These are phyloP conservation scores for Guaruba guarouba DNA, from an alignment of 2,113 vertebrate genomes.

Conservation along the genomic window DNA sequence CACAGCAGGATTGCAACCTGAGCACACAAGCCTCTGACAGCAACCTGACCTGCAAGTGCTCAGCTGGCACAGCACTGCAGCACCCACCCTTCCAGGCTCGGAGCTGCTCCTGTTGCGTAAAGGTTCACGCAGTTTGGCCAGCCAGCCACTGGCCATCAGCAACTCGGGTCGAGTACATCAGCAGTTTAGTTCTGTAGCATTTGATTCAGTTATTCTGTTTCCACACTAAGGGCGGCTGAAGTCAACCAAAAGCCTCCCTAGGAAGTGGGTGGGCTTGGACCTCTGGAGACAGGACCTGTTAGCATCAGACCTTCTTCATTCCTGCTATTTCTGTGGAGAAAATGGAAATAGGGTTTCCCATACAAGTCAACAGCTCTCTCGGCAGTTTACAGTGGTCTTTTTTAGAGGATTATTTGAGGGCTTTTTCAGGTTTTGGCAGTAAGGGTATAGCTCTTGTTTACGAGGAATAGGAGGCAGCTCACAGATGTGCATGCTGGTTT, in stretches of 20 bases:
- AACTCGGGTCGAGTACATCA: not conserved
- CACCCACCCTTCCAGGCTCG: not conserved
- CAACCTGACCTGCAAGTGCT: not conserved
- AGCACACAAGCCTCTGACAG: not conserved
- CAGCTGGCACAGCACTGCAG: not conserved
- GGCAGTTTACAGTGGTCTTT: not conserved
- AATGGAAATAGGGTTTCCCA: not conserved
- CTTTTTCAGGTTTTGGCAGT: not conserved
- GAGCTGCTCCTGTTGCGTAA: not conserved
- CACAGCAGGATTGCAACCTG: accelerated
- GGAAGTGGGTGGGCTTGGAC: not conserved
- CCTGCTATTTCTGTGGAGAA: not conserved
- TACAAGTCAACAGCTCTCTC: not conserved
- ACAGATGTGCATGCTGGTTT: not conserved
- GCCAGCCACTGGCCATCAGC: not conserved
- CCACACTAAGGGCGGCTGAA: not conserved
- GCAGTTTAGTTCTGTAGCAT: not conserved
- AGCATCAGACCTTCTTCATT: not conserved
- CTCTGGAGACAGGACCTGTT: accelerated
- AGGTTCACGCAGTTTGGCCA: not conserved
- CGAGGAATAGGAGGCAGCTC: not conserved
- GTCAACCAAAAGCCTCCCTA: not conserved
- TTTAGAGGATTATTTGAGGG: not conserved
- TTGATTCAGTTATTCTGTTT: not conserved
- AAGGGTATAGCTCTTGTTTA: not conserved